Evolutionary conservation across 2,888 invertebrate species (phyloP).

Genomic region (Mechanitis messenoides): DNA sequence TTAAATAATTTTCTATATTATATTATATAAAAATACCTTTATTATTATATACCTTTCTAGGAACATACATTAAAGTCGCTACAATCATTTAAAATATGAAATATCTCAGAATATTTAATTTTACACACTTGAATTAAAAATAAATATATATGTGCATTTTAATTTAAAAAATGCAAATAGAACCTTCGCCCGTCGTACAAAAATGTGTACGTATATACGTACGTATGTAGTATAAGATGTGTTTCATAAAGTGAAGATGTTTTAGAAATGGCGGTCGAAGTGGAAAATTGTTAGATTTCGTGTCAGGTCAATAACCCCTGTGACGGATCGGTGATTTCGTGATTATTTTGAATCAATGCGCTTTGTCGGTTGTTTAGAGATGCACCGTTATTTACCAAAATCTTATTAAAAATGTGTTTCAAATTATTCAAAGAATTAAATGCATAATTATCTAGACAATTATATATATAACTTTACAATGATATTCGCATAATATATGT

Average conservation of each 20-base stretch:
- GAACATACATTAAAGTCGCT: too few relatives aligned
- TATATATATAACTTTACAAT: too few relatives aligned
- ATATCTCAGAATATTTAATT: too few relatives aligned
- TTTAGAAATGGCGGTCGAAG: constrained; percentile 58
- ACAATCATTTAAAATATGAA: too few relatives aligned
- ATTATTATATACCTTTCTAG: too few relatives aligned
- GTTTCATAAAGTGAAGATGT: constrained; percentile 43
- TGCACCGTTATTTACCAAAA: constrained; percentile 17
- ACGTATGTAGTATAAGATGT: constrained; percentile 30
- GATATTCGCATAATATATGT: too few relatives aligned
- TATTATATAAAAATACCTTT: too few relatives aligned
- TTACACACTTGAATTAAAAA: too few relatives aligned
- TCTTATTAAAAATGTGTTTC: constrained; percentile 3
- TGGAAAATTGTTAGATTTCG: constrained; percentile 68
- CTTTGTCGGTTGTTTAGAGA: constrained; percentile 34
- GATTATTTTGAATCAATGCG: constrained; percentile 29
- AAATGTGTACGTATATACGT: too few relatives aligned
- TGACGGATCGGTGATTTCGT: constrained; percentile 53
- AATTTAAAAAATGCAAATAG: constrained; percentile 28
- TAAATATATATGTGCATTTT: too few relatives aligned
- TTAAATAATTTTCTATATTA: neutral
- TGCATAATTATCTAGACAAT: neutral
- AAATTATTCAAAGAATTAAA: neutral
- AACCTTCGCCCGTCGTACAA: neutral
- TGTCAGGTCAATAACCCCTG: constrained; percentile 60